Percentiles rank a stretch among this genome's conserved stretches.
Conservation (phyloP, 2,797 vertebrate genomes). For the Diceros bicornis region DNA sequence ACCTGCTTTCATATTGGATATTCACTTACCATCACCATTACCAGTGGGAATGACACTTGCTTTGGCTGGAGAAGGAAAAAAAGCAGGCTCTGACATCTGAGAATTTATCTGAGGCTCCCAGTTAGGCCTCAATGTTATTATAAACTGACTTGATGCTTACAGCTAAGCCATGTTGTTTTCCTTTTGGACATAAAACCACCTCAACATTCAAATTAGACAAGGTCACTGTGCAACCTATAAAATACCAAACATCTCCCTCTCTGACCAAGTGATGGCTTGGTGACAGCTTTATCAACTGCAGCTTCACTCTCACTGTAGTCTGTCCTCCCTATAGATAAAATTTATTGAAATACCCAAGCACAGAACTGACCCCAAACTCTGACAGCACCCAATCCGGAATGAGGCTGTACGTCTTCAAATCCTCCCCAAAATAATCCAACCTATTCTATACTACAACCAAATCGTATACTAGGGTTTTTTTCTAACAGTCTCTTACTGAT, state of each 20-base stretch:
- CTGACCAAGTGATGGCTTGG: background rate
- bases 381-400: background rate
- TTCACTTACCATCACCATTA: background rate
- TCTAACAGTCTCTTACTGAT: conserved; percentile 1
- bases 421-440: background rate
- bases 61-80: background rate
- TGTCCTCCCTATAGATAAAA: background rate
- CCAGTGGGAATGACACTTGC: background rate
- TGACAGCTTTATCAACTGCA: background rate
- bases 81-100: background rate
- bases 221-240: background rate
- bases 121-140: background rate
- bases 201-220: conserved; percentile 31
- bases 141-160: conserved; percentile 21
- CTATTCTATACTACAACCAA: conserved; percentile 3
- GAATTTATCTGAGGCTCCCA: conserved; percentile 27
- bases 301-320: background rate
- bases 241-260: background rate
- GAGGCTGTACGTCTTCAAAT: background rate
- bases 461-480: background rate
- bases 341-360: background rate
- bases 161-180: background rate
- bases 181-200: background rate
- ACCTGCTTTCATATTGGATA: conserved; percentile 4
- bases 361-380: background rate